These are phyloP conservation scores for Conops quadrifasciatus DNA, from an alignment of 2,888 invertebrate species.

Conservation along the genomic window DNA sequence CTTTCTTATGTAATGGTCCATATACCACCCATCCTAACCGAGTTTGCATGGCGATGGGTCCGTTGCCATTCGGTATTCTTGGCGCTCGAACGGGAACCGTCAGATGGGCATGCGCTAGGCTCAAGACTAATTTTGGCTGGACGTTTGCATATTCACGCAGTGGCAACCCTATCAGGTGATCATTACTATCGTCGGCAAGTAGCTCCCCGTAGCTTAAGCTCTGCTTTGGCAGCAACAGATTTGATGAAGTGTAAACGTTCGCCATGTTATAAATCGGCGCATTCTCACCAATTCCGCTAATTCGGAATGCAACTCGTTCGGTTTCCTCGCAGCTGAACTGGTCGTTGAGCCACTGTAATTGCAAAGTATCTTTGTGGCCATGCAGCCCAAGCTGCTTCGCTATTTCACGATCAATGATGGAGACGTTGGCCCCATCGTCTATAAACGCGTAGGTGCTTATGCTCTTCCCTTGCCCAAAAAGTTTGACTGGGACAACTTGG, in stretches of 20 bases:
- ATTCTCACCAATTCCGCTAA: too few species aligned
- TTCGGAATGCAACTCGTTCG: too few species aligned
- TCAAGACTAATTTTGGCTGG: constrained; percentile 8
- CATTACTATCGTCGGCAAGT: not conserved
- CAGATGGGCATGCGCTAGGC: constrained; percentile 1
- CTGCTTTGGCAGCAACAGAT: not conserved
- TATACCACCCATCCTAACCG: constrained; percentile 5
- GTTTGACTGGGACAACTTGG: not conserved
- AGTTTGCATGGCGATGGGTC: constrained; percentile 6
- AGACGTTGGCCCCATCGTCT: constrained; percentile 24
- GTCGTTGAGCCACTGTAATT: constrained; percentile 15
- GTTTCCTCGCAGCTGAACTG: too few species aligned
- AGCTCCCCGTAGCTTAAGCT: constrained; percentile 4
- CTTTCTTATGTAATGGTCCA: not conserved
- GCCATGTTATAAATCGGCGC: not conserved
- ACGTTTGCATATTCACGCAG: not conserved
- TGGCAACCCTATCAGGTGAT: not conserved
- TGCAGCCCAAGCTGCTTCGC: not conserved
- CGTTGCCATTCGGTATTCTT: not conserved
- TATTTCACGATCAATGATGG: not conserved
- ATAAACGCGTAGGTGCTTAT: constrained; percentile 10
- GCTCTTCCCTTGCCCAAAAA: not conserved
- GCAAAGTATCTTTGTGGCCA: not conserved
- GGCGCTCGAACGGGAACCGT: not conserved
- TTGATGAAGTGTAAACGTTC: not conserved